phyloP scores from a whole-genome alignment of 2,888 invertebrate species.

The Notodonta ziczac region DNA sequence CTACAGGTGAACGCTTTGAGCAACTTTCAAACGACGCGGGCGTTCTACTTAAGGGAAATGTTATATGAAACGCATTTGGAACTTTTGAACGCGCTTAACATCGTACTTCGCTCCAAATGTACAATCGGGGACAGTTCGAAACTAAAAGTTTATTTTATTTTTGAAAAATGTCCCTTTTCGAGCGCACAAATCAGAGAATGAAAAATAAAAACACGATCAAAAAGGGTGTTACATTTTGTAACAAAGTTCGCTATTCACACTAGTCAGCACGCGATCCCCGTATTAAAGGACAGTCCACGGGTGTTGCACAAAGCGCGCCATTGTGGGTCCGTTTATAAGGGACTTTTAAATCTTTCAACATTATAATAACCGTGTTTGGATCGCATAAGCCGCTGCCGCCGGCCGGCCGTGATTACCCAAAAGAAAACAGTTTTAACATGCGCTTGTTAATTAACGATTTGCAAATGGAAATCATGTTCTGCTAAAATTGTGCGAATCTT shows the following conservation, averaged over 20 bases:
- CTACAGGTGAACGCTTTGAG: too few species aligned
- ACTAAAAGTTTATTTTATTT: background rate
- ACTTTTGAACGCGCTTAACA: background rate
- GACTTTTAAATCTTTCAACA: conserved; percentile 25
- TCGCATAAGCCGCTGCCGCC: conserved; percentile 13
- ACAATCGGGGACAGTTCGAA: background rate
- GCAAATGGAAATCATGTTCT: too few species aligned
- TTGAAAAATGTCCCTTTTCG: background rate
- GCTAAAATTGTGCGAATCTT: background rate
- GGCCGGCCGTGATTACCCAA: conserved; percentile 10
- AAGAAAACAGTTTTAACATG: conserved; percentile 1
- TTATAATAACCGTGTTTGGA: conserved; percentile 30
- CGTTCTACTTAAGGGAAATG: background rate
- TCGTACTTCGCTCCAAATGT: background rate
- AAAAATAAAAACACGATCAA: conserved; percentile 18
- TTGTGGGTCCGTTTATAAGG: conserved; percentile 18
- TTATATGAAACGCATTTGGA: background rate
- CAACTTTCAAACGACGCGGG: background rate
- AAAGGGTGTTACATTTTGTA: conserved; percentile 34
- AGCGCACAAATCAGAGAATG: conserved; percentile 19
- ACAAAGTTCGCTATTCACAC: conserved; percentile 48
- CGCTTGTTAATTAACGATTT: background rate
- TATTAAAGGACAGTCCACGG: conserved; percentile 44
- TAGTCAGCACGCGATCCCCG: conserved; percentile 49
- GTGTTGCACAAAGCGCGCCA: conserved; percentile 20